A percentile compares a stretch with the other conserved stretches of the same genome.
Evolutionary conservation across 1,140 invertebrate genomes (phyloP).

Genomic region (Polypedilum vanderplanki): DNA sequence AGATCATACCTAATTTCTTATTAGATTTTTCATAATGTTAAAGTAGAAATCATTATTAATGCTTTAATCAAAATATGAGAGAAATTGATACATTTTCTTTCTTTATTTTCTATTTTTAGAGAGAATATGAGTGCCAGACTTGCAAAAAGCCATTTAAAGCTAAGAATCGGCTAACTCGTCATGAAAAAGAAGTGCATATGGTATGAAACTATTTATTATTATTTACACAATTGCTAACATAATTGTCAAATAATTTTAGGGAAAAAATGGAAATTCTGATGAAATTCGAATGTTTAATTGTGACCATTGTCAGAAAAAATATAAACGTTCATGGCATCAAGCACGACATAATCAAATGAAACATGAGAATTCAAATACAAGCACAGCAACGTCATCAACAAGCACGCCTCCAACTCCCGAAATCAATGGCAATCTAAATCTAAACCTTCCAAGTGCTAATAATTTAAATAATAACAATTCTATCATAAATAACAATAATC

Average conservation of each 20-base stretch:
- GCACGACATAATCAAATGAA: slow-evolving; percentile 26
- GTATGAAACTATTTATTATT: background rate
- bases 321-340: slow-evolving; percentile 24
- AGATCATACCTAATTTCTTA: background rate
- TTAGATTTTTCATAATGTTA: background rate
- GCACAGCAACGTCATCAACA: background rate
- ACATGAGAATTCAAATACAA: slow-evolving; percentile 18
- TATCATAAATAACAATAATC: background rate
- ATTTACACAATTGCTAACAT: background rate
- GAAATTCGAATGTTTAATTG: slow-evolving; percentile 21
- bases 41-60: background rate
- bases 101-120: background rate
- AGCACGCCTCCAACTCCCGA: background rate
- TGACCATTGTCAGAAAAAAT: slow-evolving; percentile 22
- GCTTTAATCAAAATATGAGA: too few species aligned
- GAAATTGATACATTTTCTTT: too few species aligned
- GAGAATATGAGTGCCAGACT: slow-evolving; percentile 20
- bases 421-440: slow-evolving; percentile 24
- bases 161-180: background rate
- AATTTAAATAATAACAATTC: background rate
- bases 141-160: slow-evolving; percentile 17
- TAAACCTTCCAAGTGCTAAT: slow-evolving; percentile 17
- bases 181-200: slow-evolving; percentile 20
- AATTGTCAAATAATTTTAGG: background rate
- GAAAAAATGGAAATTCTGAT: slow-evolving; percentile 23